phyloP scores from a whole-genome alignment of 1,140 invertebrate species.

The Drosophila lacertosa region DNA sequence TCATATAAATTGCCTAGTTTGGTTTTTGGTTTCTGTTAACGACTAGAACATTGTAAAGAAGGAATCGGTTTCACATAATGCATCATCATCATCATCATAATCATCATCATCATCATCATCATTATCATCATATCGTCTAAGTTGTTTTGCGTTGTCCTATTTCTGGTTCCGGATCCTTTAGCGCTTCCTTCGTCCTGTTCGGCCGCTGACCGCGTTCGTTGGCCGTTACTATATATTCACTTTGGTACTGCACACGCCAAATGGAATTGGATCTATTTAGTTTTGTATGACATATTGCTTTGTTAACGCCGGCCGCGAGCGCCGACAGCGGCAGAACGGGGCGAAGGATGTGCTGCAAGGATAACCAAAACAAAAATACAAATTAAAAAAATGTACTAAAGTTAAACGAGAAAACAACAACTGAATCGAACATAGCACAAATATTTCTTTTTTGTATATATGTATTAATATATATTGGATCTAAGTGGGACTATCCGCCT shows the following conservation, averaged over 20 bases:
- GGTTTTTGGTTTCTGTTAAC: slow-evolving; percentile 59
- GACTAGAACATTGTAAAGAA: slow-evolving; percentile 78
- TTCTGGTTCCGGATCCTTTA: neutral
- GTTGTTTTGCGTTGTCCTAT: slow-evolving; percentile 15
- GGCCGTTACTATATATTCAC: slow-evolving; percentile 11
- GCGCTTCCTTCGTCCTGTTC: neutral
- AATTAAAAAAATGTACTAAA: slow-evolving; percentile 37
- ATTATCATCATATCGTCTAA: slow-evolving; percentile 62
- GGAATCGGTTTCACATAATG: slow-evolving; percentile 70
- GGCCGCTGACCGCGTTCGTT: slow-evolving; percentile 15
- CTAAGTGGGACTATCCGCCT: slow-evolving; percentile 83
- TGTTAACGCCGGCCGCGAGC: slow-evolving; percentile 56
- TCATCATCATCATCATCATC: too few relatives aligned
- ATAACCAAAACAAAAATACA: slow-evolving; percentile 1
- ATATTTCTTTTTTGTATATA: slow-evolving; percentile 23
- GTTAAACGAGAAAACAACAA: slow-evolving; percentile 45
- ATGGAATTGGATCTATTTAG: slow-evolving; percentile 62
- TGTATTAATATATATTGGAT: too few relatives aligned
- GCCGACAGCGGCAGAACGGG: neutral
- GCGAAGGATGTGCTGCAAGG: neutral
- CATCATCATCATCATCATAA: too few relatives aligned
- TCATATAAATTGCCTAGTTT: slow-evolving; percentile 57
- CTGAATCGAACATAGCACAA: slow-evolving; percentile 45
- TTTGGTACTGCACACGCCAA: slow-evolving; percentile 40
- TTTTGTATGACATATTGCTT: slow-evolving; percentile 73